These are phyloP conservation scores for Cataglyphis albicans DNA, from an alignment of 2,888 invertebrate species.

Conservation along the genomic window DNA sequence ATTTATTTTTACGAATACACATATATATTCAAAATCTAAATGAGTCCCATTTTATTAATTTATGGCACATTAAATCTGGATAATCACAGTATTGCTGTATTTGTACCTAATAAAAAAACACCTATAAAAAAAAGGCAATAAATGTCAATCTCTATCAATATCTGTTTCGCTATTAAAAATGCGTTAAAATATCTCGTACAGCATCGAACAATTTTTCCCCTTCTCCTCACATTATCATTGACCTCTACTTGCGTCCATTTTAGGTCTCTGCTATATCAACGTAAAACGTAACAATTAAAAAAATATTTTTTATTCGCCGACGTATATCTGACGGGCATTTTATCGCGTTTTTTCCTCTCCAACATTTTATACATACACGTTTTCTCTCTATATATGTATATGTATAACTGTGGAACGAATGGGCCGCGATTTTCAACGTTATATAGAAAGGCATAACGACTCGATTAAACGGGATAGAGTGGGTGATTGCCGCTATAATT, in stretches of 20 bases:
- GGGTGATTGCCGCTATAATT: conserved; percentile 77
- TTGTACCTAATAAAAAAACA: not conserved
- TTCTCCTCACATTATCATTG: not conserved
- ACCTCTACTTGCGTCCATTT: conserved; percentile 44
- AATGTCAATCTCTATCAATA: conserved; percentile 38
- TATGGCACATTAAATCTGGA: not conserved
- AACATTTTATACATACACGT: not conserved
- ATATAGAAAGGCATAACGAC: conserved; percentile 75
- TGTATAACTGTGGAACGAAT: conserved; percentile 68
- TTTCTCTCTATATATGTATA: conserved; percentile 15
- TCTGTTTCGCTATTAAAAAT: conserved; percentile 4
- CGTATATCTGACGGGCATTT: conserved; percentile 60
- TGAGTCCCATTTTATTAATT: not conserved
- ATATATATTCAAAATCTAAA: not conserved
- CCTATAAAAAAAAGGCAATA: conserved; percentile 5
- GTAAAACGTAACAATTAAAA: conserved; percentile 63
- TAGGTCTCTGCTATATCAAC: conserved; percentile 8
- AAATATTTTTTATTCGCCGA: conserved; percentile 67
- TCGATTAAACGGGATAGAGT: conserved; percentile 76
- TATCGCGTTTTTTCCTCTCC: conserved; percentile 56
- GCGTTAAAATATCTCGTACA: conserved; percentile 15
- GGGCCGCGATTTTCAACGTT: conserved; percentile 72
- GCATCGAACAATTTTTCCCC: not conserved
- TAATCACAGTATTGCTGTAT: not conserved
- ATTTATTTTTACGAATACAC: not conserved